Conservation (phyloP, 1,140 invertebrate species). For the Thaumatotibia leucotreta region DNA sequence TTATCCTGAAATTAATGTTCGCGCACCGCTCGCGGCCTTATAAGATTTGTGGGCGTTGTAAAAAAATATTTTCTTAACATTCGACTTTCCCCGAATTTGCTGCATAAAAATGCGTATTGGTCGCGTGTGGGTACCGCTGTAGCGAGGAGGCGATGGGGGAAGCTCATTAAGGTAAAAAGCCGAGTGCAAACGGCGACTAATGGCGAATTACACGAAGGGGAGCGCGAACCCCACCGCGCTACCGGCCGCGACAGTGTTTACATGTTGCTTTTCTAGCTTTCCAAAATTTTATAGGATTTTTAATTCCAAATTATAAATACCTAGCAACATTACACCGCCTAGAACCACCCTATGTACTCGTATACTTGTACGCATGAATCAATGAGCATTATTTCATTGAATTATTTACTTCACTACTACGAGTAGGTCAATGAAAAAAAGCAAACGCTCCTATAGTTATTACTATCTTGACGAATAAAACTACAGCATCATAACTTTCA, state of each 20-base stretch:
- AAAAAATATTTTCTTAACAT: conserved; percentile 25
- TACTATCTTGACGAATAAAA: too few relatives aligned
- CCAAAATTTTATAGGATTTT: too few relatives aligned
- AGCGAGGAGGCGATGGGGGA: conserved; percentile 45
- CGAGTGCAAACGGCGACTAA: conserved; percentile 73
- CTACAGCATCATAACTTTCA: too few relatives aligned
- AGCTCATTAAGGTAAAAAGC: conserved; percentile 75
- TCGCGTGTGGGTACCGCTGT: conserved; percentile 49
- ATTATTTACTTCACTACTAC: too few relatives aligned
- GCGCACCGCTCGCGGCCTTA: neutral
- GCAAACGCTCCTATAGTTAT: too few relatives aligned
- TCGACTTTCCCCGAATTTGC: conserved; percentile 28
- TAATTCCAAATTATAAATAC: too few relatives aligned
- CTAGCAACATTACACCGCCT: too few relatives aligned
- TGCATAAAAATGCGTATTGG: conserved; percentile 65
- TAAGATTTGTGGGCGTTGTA: conserved; percentile 2
- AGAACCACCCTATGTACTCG: too few relatives aligned
- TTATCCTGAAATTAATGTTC: neutral
- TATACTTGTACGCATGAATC: too few relatives aligned
- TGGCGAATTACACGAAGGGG: conserved; percentile 75
- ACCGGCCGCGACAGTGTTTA: neutral
- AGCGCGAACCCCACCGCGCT: conserved; percentile 28
- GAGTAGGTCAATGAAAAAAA: too few relatives aligned
- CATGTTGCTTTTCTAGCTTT: neutral
- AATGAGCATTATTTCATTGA: too few relatives aligned